phyloP scores from a whole-genome alignment of 2,888 invertebrate genomes.

The Callosobruchus maculatus region DNA sequence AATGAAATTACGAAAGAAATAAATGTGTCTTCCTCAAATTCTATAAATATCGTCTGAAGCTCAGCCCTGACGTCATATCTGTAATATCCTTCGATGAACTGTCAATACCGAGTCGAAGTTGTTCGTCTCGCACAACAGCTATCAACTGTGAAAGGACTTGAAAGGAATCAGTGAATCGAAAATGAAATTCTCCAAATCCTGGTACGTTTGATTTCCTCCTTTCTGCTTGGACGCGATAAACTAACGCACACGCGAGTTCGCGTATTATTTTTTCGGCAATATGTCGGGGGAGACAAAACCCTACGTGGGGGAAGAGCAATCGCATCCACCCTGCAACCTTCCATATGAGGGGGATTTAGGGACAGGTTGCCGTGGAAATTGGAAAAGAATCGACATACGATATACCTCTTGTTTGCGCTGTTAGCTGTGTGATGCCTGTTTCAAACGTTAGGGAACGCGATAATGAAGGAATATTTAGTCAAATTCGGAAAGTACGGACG shows the following conservation, averaged over 20 bases:
- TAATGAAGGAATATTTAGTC: too few relatives aligned
- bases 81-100: neutral
- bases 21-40: neutral
- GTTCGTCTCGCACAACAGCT: neutral
- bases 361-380: neutral
- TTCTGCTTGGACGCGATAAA: neutral
- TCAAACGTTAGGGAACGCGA: too few relatives aligned
- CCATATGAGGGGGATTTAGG: neutral
- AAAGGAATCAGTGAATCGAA: constrained; percentile 14
- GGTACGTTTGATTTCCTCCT: constrained; percentile 16
- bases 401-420: too few relatives aligned
- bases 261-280: neutral
- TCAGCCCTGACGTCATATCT: neutral
- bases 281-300: neutral
- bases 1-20: too few relatives aligned
- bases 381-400: neutral
- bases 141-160: neutral
- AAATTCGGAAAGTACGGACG: too few relatives aligned
- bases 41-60: neutral
- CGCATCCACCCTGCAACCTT: neutral
- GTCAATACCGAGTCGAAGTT: neutral
- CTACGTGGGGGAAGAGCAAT: neutral
- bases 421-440: too few relatives aligned
- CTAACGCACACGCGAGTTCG: neutral
- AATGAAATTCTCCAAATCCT: constrained; percentile 17